Evolutionary conservation across 2,797 vertebrate genomes (phyloP).

Genomic region (Pantherophis vulpinus): DNA sequence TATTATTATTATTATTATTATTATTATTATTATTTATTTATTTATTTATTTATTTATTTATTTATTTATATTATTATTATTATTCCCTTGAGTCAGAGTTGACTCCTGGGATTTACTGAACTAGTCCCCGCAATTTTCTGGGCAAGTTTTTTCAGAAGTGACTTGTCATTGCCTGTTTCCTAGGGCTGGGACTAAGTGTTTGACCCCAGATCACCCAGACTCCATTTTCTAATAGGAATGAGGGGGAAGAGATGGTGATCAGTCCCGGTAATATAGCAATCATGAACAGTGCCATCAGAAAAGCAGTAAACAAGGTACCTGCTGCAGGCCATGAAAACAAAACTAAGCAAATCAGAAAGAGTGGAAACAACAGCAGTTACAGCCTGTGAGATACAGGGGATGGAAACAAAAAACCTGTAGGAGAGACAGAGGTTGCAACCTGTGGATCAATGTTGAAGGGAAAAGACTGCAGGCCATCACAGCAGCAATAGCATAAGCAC

Average conservation of each 20-base stretch:
- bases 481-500: not conserved
- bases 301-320: not conserved
- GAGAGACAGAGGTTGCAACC: constrained; percentile 17
- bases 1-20: no score
- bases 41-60: no score
- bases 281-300: not conserved
- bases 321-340: not conserved
- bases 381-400: not conserved
- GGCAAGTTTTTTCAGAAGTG: not conserved
- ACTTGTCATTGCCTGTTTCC: not conserved
- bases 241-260: not conserved
- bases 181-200: not conserved
- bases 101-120: not conserved
- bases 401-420: constrained; percentile 11
- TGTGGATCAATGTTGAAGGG: constrained; percentile 18
- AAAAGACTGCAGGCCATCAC: constrained; percentile 19
- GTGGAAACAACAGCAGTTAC: not conserved
- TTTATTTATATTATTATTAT: no score
- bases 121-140: not conserved
- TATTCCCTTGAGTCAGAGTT: not conserved
- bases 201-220: not conserved
- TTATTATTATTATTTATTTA: not conserved
- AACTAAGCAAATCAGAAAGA: not conserved
- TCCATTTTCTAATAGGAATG: not conserved
- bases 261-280: not conserved